Conservation (phyloP, 2,113 vertebrate genomes). For the Daboia siamensis region DNA sequence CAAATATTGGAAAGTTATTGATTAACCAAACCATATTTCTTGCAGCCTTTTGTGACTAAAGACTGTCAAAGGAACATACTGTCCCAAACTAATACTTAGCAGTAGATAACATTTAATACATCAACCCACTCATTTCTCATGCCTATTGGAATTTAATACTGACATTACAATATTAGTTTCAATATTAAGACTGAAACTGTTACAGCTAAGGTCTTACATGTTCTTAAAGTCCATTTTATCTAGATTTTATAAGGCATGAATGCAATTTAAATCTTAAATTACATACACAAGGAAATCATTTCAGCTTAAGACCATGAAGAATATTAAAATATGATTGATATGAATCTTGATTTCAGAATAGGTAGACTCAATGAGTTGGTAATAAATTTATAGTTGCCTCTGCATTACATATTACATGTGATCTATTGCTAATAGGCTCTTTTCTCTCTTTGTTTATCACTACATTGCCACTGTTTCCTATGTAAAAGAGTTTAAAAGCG, state of each 20-base stretch:
- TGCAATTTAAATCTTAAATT: not conserved
- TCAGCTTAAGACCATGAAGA: not conserved
- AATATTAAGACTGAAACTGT: not conserved
- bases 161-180: not conserved
- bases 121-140: conserved; percentile 59
- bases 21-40: not conserved
- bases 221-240: not conserved
- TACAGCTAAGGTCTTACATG: not conserved
- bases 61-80: not conserved
- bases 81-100: conserved; percentile 35
- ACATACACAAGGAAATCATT: not conserved
- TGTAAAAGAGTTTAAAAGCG: not conserved
- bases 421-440: not conserved
- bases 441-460: not conserved
- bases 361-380: not conserved
- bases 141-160: conserved; percentile 14
- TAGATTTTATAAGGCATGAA: not conserved
- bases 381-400: not conserved
- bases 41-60: not conserved
- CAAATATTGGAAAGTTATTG: not conserved
- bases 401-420: not conserved
- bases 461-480: not conserved
- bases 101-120: conserved; percentile 35
- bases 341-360: not conserved
- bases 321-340: not conserved